A percentile compares a stretch with the other conserved stretches of the same genome.
phyloP scores from a whole-genome alignment of 2,888 invertebrate genomes.

The Portevinia maculata region DNA sequence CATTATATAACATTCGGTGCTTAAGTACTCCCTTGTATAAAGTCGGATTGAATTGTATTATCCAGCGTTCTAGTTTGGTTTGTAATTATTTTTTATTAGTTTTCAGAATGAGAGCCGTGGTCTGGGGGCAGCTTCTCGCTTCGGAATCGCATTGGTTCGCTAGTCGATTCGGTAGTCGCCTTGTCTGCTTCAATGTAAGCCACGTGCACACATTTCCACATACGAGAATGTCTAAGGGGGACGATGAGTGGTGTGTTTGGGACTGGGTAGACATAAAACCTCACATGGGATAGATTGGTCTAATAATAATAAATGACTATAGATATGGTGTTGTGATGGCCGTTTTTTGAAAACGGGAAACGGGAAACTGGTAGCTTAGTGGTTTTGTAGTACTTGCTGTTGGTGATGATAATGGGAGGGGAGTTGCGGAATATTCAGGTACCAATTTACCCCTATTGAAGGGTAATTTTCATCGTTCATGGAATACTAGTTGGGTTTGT shows the following conservation, averaged over 20 bases:
- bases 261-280: conserved; percentile 61
- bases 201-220: conserved; percentile 28
- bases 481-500: too few relatives aligned
- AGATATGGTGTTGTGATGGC: conserved; percentile 62
- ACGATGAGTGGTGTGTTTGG: conserved; percentile 53
- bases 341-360: conserved; percentile 54
- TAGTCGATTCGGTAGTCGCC: too few relatives aligned
- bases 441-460: not conserved
- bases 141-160: too few relatives aligned
- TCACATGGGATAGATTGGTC: conserved; percentile 73
- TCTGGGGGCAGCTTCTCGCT: conserved; percentile 7
- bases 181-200: conserved; percentile 40
- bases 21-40: conserved; percentile 67
- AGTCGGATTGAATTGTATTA: conserved; percentile 73
- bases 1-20: conserved; percentile 32
- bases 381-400: conserved; percentile 52
- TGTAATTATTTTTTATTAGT: conserved; percentile 73
- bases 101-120: conserved; percentile 19
- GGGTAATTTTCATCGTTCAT: conserved; percentile 41
- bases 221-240: not conserved
- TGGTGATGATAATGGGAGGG: conserved; percentile 23
- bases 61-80: conserved; percentile 66
- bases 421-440: conserved; percentile 27
- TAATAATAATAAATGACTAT: conserved; percentile 72
- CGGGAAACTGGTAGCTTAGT: conserved; percentile 62